phyloP scores from a whole-genome alignment of 2,113 vertebrate genomes.

The Dipodomys merriami region DNA sequence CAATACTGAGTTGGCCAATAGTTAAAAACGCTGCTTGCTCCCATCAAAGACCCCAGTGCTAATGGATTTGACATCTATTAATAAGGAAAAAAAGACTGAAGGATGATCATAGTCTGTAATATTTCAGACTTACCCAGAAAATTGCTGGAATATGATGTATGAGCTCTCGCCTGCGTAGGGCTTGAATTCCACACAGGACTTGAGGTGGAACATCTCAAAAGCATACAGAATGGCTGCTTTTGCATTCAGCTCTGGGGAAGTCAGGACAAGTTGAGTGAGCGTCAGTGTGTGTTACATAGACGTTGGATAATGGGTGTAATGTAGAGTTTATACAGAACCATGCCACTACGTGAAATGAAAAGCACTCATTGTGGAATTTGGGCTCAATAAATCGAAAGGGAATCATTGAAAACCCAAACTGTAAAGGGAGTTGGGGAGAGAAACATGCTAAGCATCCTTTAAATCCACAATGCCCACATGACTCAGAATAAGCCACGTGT shows the following conservation, averaged over 20 bases:
- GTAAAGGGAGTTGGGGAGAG: not conserved
- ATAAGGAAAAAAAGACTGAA: not conserved
- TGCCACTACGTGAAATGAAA: not conserved
- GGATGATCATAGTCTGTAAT: not conserved
- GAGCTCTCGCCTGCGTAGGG: slow-evolving; percentile 93
- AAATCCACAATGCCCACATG: not conserved
- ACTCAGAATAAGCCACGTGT: not conserved
- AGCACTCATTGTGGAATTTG: not conserved
- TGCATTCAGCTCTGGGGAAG: slow-evolving; percentile 86
- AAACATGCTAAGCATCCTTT: not conserved
- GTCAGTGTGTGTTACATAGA: not conserved
- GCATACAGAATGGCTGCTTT: slow-evolving; percentile 93
- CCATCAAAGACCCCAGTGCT: not conserved
- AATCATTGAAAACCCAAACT: not conserved
- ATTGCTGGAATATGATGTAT: slow-evolving; percentile 91
- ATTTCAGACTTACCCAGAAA: slow-evolving; percentile 85
- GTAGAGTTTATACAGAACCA: not conserved
- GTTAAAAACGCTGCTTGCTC: not conserved
- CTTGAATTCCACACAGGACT: slow-evolving; percentile 96
- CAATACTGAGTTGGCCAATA: not conserved
- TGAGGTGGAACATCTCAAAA: slow-evolving; percentile 95
- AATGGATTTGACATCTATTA: not conserved
- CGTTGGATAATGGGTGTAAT: not conserved
- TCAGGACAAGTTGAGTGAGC: not conserved
- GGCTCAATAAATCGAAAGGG: not conserved